These are phyloP conservation scores for Rhopalosiphum nymphaeae DNA, from an alignment of 2,888 invertebrate genomes.

Conservation along the genomic window DNA sequence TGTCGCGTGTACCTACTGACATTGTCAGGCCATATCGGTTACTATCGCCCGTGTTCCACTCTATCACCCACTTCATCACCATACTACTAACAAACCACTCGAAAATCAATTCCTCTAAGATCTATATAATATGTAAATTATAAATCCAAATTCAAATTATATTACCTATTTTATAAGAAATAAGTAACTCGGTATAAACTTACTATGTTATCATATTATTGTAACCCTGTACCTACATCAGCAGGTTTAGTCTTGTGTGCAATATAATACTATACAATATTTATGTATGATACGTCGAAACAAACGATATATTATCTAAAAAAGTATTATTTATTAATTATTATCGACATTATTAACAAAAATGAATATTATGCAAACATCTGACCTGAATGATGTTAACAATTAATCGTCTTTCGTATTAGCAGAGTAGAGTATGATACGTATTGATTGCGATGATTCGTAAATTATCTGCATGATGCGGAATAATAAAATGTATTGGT, in stretches of 20 bases:
- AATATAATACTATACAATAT: neutral
- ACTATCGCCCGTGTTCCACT: neutral
- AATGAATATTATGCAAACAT: neutral
- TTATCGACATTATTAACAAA: neutral
- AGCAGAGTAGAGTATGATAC: neutral
- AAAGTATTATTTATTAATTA: neutral
- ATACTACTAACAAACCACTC: neutral
- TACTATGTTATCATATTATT: neutral
- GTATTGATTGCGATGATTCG: neutral
- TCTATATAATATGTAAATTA: neutral
- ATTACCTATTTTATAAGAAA: neutral
- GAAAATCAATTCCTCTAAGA: neutral
- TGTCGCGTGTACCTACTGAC: constrained; percentile 5
- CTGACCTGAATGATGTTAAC: neutral
- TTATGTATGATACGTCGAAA: neutral
- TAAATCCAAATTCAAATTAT: neutral
- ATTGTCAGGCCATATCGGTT: neutral
- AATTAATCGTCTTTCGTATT: neutral
- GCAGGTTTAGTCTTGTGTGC: neutral
- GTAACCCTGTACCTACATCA: neutral
- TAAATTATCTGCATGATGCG: neutral
- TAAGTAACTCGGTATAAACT: neutral
- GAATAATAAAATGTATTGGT: neutral
- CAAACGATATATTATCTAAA: neutral
- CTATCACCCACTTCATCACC: neutral